phyloP scores from a whole-genome alignment of 2,797 vertebrate species.

The Pteronotus mesoamericanus region DNA sequence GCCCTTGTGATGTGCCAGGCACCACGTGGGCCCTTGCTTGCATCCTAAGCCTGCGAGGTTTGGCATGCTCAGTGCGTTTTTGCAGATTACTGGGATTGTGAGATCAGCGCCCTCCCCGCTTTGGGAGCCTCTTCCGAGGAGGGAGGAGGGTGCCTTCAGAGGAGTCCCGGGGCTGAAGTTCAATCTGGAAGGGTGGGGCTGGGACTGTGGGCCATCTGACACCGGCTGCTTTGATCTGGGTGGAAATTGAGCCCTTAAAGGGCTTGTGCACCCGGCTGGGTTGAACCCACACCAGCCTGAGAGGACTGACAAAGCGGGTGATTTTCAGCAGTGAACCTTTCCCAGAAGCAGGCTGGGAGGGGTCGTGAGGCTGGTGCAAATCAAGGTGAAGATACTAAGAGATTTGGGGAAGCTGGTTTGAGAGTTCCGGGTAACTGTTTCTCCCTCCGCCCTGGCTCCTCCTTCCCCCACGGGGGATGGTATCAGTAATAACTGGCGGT shows the following conservation, averaged over 20 bases:
- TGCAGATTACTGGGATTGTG: not conserved
- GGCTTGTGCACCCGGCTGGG: not conserved
- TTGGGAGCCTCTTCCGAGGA: not conserved
- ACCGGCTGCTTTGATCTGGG: not conserved
- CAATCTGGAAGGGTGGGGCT: not conserved
- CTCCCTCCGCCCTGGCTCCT: not conserved
- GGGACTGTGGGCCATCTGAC: not conserved
- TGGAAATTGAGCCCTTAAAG: not conserved
- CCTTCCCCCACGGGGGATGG: rapidly evolving
- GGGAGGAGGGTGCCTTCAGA: not conserved
- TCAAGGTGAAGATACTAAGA: not conserved
- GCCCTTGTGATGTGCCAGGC: rapidly evolving
- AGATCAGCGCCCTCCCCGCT: not conserved
- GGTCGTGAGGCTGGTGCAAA: not conserved
- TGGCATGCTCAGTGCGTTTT: not conserved
- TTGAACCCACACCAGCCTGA: not conserved
- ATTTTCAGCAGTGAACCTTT: not conserved
- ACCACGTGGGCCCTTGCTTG: not conserved
- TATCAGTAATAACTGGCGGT: not conserved
- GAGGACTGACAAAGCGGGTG: not conserved
- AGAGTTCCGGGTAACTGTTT: not conserved
- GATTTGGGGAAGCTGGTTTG: not conserved
- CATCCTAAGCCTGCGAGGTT: not conserved
- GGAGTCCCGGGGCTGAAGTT: not conserved
- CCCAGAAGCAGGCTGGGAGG: not conserved